phyloP scores from a whole-genome alignment of 1,140 invertebrate genomes.

The Lordiphosa collinella region DNA sequence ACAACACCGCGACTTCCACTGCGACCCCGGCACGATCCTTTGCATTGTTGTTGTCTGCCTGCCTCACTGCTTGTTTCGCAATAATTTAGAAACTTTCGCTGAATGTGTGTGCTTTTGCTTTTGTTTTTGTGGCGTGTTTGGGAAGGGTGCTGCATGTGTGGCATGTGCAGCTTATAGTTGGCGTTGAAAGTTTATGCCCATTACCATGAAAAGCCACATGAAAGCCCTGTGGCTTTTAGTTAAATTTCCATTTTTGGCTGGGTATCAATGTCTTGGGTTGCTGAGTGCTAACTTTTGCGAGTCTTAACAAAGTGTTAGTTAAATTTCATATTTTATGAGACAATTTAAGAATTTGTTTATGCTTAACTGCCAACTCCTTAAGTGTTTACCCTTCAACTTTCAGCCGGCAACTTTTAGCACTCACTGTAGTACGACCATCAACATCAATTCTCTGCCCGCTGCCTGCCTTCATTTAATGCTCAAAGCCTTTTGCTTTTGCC shows the following conservation, averaged over 20 bases:
- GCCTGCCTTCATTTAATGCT: slow-evolving; percentile 20
- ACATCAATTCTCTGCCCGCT: background rate
- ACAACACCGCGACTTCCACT: slow-evolving; percentile 26
- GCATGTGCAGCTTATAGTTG: slow-evolving; percentile 45
- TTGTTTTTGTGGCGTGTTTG: slow-evolving; percentile 55
- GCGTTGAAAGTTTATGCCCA: slow-evolving; percentile 29
- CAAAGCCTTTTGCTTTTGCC: slow-evolving; percentile 54
- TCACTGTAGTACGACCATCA: slow-evolving; percentile 34
- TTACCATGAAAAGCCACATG: slow-evolving; percentile 14
- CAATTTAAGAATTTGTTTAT: too few species aligned
- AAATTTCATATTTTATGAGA: too few species aligned
- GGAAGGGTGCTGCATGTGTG: slow-evolving; percentile 8
- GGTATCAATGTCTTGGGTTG: too few species aligned
- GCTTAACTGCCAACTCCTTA: too few species aligned
- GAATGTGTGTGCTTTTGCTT: slow-evolving; percentile 59
- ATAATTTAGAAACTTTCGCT: slow-evolving; percentile 76
- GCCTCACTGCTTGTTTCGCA: slow-evolving; percentile 71
- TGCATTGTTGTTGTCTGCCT: slow-evolving; percentile 18
- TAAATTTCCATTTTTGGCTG: background rate
- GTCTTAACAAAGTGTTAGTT: too few species aligned
- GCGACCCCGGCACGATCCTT: slow-evolving; percentile 20
- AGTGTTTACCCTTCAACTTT: too few species aligned
- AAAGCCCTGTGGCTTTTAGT: background rate
- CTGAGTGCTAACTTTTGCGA: background rate
- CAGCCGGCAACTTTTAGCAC: slow-evolving; percentile 26